Evolutionary conservation across 2,888 invertebrate genomes (phyloP), one percentile per base, ranked within the genome.

Genomic region (Escarpia spicata): DNA sequence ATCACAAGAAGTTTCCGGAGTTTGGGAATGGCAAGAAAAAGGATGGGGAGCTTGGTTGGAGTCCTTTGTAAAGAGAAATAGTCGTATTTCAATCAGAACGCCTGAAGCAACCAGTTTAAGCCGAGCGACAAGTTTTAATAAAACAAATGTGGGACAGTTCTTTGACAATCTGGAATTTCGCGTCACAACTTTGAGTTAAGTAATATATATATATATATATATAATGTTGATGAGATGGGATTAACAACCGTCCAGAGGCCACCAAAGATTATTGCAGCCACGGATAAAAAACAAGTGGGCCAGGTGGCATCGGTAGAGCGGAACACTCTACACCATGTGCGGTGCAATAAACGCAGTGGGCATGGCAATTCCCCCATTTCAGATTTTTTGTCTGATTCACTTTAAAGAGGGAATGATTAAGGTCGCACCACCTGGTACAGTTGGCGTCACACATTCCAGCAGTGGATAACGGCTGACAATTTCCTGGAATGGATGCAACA

Each of bases 311-410:
- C 75, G 10, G 92, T 90, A 15, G 93, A 93, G 52, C 9, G 93
- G 93, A 15, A 92, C 90, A 45, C 92, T 93, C 12, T 92, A 90
- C 9, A 93, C 92, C 15, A 90, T 92, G 52, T 92, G 92, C 37
- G 43, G 43, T 91, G 91, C 92, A 19, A 92, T 93, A 26, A 93
- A 92, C 52, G 92, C 93, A n/a, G n/a, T n/a, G 37, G 90, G 93
- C 3, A 45, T 43, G 26, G 26, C 91, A 2, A 92, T 92, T 15
- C 92, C 93, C 8, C 92, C 91, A 6, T 91, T 92, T 19, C 92
- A 52, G 26, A 91, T 93, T 45, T 93, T 93, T 45, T 92, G 92
- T 37, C 75, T 91, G n/a, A 92, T 92, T 1, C 45, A 92, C 52
- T 93, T 92, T 37, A 91, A 92, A 90, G 92, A 92, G 8, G 26